Evolutionary conservation across 2,888 invertebrate genomes (phyloP).

Genomic region (Rugalucina vietnamica): DNA sequence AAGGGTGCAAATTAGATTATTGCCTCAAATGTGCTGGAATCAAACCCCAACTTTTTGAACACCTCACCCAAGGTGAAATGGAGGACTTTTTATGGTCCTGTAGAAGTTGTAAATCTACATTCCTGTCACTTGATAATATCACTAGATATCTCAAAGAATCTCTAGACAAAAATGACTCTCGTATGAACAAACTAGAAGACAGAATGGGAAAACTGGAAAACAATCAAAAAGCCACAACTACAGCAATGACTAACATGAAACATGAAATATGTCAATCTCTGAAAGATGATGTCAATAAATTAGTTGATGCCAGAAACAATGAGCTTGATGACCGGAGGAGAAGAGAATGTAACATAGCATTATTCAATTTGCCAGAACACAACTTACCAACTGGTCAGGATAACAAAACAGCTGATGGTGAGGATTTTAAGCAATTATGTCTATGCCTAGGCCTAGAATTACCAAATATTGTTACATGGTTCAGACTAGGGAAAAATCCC

Average conservation of each 20-base stretch:
- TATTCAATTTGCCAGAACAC: neutral
- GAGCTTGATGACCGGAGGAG: neutral
- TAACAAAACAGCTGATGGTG: neutral
- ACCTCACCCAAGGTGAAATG: neutral
- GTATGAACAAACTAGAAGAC: neutral
- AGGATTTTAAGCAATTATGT: neutral
- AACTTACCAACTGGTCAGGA: neutral
- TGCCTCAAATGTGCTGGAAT: neutral
- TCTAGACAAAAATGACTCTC: neutral
- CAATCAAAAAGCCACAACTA: neutral
- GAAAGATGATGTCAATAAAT: neutral
- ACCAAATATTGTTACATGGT: neutral
- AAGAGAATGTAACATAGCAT: neutral
- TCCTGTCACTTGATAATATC: neutral
- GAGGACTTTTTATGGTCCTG: conserved; percentile 3
- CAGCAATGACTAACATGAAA: neutral
- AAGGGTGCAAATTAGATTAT: neutral
- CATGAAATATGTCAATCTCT: neutral
- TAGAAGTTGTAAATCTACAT: neutral
- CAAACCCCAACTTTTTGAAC: neutral
- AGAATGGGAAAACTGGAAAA: neutral
- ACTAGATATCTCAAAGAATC: neutral
- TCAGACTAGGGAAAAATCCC: neutral
- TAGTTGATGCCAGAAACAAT: neutral
- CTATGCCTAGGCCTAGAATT: neutral